These are phyloP conservation scores for Apodemia zela DNA, from an alignment of 2,888 invertebrate genomes.

Conservation along the genomic window DNA sequence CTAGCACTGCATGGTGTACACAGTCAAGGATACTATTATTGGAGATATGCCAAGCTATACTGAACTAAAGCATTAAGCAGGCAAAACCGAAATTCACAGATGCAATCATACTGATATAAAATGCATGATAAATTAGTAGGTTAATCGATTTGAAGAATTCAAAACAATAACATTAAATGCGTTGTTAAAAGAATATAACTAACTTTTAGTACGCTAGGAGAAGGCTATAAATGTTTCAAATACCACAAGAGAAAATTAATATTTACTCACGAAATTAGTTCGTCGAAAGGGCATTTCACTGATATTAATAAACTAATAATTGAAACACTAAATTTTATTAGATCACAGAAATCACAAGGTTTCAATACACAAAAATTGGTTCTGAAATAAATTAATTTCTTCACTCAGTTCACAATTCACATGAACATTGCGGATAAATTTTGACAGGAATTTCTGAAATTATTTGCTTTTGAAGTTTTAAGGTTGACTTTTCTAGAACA, in stretches of 20 bases:
- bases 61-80: conserved; percentile 51
- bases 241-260: conserved; percentile 33
- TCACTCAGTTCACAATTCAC: conserved; percentile 23
- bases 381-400: conserved; percentile 34
- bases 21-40: conserved; percentile 72
- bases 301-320: conserved; percentile 33
- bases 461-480: conserved; percentile 25
- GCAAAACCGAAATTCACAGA: conserved; percentile 62
- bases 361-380: conserved; percentile 34
- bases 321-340: conserved; percentile 24
- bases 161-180: conserved; percentile 7
- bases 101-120: conserved; percentile 47
- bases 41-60: conserved; percentile 64
- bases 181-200: conserved; percentile 18
- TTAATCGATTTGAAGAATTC: conserved; percentile 28
- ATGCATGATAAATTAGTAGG: conserved; percentile 36
- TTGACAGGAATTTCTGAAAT: conserved; percentile 36
- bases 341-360: conserved; percentile 14
- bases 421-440: conserved; percentile 41
- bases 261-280: conserved; percentile 66
- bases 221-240: neutral
- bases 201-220: neutral
- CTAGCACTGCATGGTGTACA: conserved; percentile 44
- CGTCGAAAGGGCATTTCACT: conserved; percentile 71
- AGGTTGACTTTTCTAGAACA: conserved; percentile 57